These are phyloP conservation scores for Anthopleura sola DNA, from an alignment of 64 coral and sea anemone species.

Conservation along the genomic window DNA sequence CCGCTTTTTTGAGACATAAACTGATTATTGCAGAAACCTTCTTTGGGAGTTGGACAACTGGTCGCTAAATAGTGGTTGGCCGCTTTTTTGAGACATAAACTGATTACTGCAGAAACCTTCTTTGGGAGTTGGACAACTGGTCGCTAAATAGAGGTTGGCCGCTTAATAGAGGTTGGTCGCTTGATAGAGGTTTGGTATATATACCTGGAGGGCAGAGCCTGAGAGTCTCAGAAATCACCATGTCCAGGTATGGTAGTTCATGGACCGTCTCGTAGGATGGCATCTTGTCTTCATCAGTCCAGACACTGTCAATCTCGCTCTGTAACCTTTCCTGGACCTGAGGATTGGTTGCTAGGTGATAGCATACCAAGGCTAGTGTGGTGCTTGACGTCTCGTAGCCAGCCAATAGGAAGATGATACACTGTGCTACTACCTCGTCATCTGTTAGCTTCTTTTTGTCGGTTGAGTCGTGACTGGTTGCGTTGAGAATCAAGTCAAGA, in stretches of 20 bases:
- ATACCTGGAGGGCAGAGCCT: constrained; percentile 49
- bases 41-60: too few relatives aligned
- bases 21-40: too few relatives aligned
- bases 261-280: constrained; percentile 47
- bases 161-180: background rate
- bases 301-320: constrained; percentile 47
- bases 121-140: background rate
- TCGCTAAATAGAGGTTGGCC: background rate
- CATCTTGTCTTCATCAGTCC: constrained; percentile 38
- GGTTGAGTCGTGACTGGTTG: constrained; percentile 1
- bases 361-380: constrained; percentile 13
- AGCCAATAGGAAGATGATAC: constrained; percentile 35
- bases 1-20: too few relatives aligned
- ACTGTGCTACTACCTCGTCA: constrained; percentile 37
- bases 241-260: constrained; percentile 36
- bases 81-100: too few relatives aligned
- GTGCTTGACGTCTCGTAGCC: constrained; percentile 49
- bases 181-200: background rate
- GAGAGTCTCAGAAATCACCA: constrained; percentile 58
- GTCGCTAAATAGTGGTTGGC: too few relatives aligned
- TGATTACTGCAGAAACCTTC: too few relatives aligned
- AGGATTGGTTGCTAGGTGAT: constrained; percentile 42
- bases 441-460: constrained; percentile 19
- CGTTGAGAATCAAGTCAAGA: constrained; percentile 40
- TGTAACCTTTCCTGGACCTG: constrained; percentile 36